These are phyloP conservation scores for Zonitis immaculata DNA, from an alignment of 2,888 invertebrate genomes.

Conservation along the genomic window DNA sequence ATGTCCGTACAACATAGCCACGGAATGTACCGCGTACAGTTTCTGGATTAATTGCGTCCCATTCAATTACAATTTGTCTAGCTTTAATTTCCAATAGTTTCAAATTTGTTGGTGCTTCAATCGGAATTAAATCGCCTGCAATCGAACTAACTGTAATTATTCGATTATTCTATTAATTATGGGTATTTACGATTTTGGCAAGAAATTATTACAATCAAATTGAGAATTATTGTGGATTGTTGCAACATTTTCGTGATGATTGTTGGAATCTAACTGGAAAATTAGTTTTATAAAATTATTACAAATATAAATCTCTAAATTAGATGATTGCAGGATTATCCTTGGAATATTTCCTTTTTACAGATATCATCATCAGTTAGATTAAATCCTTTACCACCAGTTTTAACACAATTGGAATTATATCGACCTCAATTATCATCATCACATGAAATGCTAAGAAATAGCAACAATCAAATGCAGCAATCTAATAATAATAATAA, in stretches of 20 bases:
- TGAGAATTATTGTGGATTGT: not conserved
- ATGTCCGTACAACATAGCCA: conserved; percentile 37
- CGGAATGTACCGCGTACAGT: conserved; percentile 37
- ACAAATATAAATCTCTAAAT: not conserved
- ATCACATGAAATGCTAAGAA: conserved; percentile 4
- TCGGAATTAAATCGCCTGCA: conserved; percentile 38
- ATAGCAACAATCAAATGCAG: conserved; percentile 7
- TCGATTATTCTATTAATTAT: not conserved
- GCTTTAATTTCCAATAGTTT: conserved; percentile 33
- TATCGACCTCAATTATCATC: conserved; percentile 12
- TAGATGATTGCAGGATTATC: not conserved
- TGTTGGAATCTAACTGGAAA: not conserved
- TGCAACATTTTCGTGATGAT: not conserved
- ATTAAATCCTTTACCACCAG: conserved; percentile 14
- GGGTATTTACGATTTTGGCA: not conserved
- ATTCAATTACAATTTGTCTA: conserved; percentile 34
- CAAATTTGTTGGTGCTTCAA: conserved; percentile 35
- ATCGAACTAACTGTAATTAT: conserved; percentile 12
- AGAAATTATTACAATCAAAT: not conserved
- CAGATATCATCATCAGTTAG: conserved; percentile 12
- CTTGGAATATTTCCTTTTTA: conserved; percentile 4
- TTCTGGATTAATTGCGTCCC: conserved; percentile 32
- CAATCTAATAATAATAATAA: not conserved
- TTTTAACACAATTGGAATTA: conserved; percentile 11
- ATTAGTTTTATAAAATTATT: not conserved